These are phyloP conservation scores for Mycetomoellerius zeteki DNA, from an alignment of 1,140 invertebrate species.

Conservation along the genomic window DNA sequence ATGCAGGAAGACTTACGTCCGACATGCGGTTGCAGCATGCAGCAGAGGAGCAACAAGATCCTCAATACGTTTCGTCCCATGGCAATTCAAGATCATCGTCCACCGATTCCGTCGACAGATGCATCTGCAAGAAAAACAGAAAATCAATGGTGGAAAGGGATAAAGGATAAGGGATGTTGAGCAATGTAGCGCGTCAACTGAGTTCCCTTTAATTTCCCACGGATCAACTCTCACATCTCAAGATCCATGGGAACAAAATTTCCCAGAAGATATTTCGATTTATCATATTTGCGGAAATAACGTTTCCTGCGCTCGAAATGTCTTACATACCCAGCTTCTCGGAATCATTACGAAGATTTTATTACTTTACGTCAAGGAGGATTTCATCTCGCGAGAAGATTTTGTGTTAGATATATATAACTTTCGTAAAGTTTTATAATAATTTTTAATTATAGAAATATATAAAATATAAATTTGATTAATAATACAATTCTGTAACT, in stretches of 20 bases:
- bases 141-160: background rate
- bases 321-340: background rate
- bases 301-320: background rate
- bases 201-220: slow-evolving; percentile 10
- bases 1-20: slow-evolving; percentile 79
- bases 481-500: background rate
- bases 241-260: background rate
- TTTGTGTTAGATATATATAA: background rate
- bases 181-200: background rate
- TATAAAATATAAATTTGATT: background rate
- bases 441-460: slow-evolving; percentile 2
- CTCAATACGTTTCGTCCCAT: slow-evolving; percentile 82
- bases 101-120: slow-evolving; percentile 74
- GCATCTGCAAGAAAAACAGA: slow-evolving; percentile 78
- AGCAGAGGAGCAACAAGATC: slow-evolving; percentile 80
- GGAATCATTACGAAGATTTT: background rate
- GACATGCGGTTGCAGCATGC: slow-evolving; percentile 72
- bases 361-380: background rate
- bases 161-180: background rate
- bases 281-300: slow-evolving; percentile 20
- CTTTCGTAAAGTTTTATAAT: background rate
- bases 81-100: slow-evolving; percentile 83
- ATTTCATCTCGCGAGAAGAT: background rate
- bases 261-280: slow-evolving; percentile 34
- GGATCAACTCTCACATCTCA: too few species aligned